phyloP scores from a whole-genome alignment of 2,888 invertebrate species.

The Macrophya alboannulata region DNA sequence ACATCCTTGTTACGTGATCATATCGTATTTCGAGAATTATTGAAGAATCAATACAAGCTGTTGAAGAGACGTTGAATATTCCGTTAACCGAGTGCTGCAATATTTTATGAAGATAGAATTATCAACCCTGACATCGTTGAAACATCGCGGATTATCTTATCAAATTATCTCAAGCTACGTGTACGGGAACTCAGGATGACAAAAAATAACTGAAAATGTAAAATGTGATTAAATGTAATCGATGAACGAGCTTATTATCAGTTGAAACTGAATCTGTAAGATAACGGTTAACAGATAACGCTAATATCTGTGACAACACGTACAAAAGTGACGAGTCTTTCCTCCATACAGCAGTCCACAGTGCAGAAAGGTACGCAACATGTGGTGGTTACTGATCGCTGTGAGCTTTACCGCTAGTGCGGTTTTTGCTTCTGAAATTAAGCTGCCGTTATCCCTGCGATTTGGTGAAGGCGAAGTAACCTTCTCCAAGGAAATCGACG shows the following conservation, averaged over 20 bases:
- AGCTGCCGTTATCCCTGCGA: not conserved
- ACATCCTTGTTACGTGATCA: too few relatives aligned
- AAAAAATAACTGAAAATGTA: too few relatives aligned
- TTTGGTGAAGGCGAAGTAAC: slow-evolving; percentile 3
- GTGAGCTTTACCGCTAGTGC: not conserved
- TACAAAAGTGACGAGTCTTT: not conserved
- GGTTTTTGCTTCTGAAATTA: not conserved
- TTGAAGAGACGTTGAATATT: too few relatives aligned
- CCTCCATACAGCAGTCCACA: not conserved
- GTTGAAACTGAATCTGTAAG: not conserved
- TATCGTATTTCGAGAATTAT: too few relatives aligned
- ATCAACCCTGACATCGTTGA: too few relatives aligned
- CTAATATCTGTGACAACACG: not conserved
- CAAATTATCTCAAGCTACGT: too few relatives aligned
- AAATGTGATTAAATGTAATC: too few relatives aligned
- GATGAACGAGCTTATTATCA: not conserved
- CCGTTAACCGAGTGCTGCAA: too few relatives aligned
- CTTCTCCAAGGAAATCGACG: slow-evolving; percentile 1
- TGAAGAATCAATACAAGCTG: too few relatives aligned
- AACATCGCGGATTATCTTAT: too few relatives aligned
- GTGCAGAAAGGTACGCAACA: not conserved
- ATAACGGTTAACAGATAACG: not conserved
- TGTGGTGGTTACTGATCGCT: slow-evolving; percentile 37
- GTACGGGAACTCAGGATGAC: too few relatives aligned
- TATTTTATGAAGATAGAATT: too few relatives aligned